These are phyloP conservation scores for Balearica regulorum DNA, from an alignment of 2,797 vertebrate species.

Conservation along the genomic window DNA sequence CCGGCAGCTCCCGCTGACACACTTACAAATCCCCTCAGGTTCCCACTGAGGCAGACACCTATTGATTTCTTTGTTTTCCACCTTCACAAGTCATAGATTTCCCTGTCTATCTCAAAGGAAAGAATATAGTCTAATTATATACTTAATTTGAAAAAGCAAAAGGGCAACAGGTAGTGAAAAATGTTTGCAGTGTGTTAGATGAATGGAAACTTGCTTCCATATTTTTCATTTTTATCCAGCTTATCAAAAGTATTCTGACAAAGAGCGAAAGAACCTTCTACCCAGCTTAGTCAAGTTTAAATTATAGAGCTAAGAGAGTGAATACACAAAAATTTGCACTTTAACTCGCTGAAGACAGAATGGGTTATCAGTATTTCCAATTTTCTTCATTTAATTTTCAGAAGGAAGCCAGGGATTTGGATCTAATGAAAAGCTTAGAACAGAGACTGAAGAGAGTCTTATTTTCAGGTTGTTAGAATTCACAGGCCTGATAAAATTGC, in stretches of 20 bases:
- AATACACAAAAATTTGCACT: not conserved
- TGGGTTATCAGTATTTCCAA: not conserved
- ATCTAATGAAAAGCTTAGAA: constrained; percentile 40
- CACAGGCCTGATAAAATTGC: not conserved
- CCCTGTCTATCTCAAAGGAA: constrained; percentile 12
- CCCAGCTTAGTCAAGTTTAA: not conserved
- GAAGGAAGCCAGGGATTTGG: constrained; percentile 6
- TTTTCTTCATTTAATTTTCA: constrained; percentile 42
- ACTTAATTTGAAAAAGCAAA: constrained; percentile 67
- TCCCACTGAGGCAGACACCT: constrained; percentile 21
- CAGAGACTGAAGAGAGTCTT: not conserved
- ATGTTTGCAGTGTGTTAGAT: not conserved
- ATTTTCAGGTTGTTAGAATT: constrained; percentile 14
- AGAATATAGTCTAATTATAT: constrained; percentile 63
- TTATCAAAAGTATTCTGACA: not conserved
- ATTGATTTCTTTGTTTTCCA: constrained; percentile 74
- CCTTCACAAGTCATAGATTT: constrained; percentile 68
- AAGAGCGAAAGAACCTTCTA: not conserved
- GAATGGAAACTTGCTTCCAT: not conserved
- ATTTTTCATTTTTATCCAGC: not conserved
- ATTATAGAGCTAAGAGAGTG: not conserved
- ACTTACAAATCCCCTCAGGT: constrained; percentile 47
- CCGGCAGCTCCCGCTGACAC: not conserved
- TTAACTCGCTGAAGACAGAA: not conserved
- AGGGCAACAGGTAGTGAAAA: constrained; percentile 55